Conservation (phyloP, 1,140 invertebrate genomes). For the Hylyphantes graminicola region DNA sequence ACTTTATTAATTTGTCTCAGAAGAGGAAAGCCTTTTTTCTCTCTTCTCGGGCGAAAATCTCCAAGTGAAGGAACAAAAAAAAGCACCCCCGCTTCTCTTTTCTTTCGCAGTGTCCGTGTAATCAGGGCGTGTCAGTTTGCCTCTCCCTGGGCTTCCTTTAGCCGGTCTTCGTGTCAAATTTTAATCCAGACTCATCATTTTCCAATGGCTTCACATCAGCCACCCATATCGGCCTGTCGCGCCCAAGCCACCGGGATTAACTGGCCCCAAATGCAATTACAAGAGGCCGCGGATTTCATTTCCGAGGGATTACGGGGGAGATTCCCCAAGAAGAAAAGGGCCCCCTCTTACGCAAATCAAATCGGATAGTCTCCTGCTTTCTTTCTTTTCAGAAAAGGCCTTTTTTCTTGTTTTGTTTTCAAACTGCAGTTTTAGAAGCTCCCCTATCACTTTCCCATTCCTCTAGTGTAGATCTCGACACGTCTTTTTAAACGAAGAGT, state of each 20-base stretch:
- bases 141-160: constrained; percentile 55
- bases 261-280: constrained; percentile 62
- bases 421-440: background rate
- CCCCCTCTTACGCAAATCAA: constrained; percentile 46
- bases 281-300: constrained; percentile 61
- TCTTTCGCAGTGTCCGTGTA: constrained; percentile 51
- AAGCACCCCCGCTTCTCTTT: constrained; percentile 20
- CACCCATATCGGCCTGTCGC: constrained; percentile 61
- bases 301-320: constrained; percentile 60
- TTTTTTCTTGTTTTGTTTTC: constrained; percentile 12
- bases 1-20: constrained; percentile 62
- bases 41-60: constrained; percentile 42
- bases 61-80: constrained; percentile 39
- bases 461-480: too few relatives aligned
- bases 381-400: background rate
- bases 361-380: constrained; percentile 14
- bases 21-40: constrained; percentile 28
- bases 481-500: too few relatives aligned
- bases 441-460: constrained; percentile 34
- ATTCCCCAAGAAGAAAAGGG: background rate
- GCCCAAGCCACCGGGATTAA: constrained; percentile 60
- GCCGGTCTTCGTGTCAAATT: constrained; percentile 62
- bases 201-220: constrained; percentile 61
- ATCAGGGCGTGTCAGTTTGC: constrained; percentile 60
- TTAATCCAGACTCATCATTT: constrained; percentile 62